Evolutionary conservation across 2,888 invertebrate species (phyloP), one percentile per base, ranked within the genome.

Genomic region (Stenurella melanura): DNA sequence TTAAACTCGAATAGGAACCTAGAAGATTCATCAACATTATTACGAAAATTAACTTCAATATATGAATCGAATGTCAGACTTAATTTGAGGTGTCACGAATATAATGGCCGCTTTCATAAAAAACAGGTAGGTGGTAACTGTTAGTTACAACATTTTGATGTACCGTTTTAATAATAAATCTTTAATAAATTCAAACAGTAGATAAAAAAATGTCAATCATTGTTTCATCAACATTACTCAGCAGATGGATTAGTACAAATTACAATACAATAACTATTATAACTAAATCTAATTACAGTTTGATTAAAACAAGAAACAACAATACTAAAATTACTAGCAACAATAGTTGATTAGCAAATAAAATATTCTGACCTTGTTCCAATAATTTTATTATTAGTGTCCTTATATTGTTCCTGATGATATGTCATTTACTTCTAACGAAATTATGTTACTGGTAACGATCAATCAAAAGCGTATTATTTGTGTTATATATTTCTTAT

Each of bases 261-360:
- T 79, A 78, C 78, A 77, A 76, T 75, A 79, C 78, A 78, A 78
- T 78, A 78, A 74, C 68, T 68, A 50, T 72, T 72, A 72, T 72
- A 63, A 72, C 72, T 72, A 72, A 63, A 54, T 63, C 60, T 72
- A 72, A 72, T 72, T 54, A 77, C 72, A 60, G 76, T 68, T 60
- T 73, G 72, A 74, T 68, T 68, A 74, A 66, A 68, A 66, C 66
- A 67, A 70, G 75, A 76, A 80, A 76, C 76, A 74, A 78, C 73
- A 80, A 80, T 78, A 74, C 60, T 50, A 72, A 78, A 78, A 75
- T 75, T 73, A 79, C 69, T 72, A 67, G 66, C 74, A 83, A 82
- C 83, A 83, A 83, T 82, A 76, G 78, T 58, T 75, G 78, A 83
- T 84, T 84, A 83, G 84, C 82, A 83, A 84, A 84, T 84, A 81